A percentile compares a stretch with the other conserved stretches of the same genome.
Evolutionary conservation across 2,113 vertebrate species (phyloP).

Genomic region (Lepus timidus): DNA sequence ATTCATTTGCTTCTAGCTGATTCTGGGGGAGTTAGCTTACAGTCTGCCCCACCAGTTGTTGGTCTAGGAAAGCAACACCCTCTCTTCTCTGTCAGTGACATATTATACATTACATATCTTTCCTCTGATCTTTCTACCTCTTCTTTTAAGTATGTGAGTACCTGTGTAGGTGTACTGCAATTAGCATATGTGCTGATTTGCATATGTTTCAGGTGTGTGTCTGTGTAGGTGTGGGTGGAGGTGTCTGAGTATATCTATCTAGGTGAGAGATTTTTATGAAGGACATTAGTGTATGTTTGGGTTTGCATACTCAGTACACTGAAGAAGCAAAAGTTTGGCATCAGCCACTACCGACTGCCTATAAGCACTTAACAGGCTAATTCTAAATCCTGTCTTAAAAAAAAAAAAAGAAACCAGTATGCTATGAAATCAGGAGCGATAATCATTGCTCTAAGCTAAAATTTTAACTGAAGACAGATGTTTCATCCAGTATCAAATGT

Average conservation of each 20-base stretch:
- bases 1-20: conserved; percentile 12
- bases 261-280: conserved; percentile 59
- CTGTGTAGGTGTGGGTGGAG: conserved; percentile 60
- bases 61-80: background rate
- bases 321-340: conserved; percentile 45
- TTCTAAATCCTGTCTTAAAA: conserved; percentile 41
- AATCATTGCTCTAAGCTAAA: conserved; percentile 30
- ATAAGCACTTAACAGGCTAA: conserved; percentile 7
- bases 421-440: background rate
- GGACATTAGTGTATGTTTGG: conserved; percentile 32
- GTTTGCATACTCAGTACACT: background rate
- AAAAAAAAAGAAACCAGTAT: background rate
- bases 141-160: conserved; percentile 68
- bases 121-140: conserved; percentile 63
- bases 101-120: conserved; percentile 63
- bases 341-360: conserved; percentile 10
- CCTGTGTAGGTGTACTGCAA: conserved; percentile 64
- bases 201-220: conserved; percentile 58
- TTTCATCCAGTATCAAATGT: conserved; percentile 36
- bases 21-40: conserved; percentile 9
- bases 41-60: background rate
- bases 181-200: conserved; percentile 70
- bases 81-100: conserved; percentile 46
- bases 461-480: conserved; percentile 26
- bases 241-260: conserved; percentile 54